Conservation (phyloP, 2,888 invertebrate genomes). For the Drosophila sordidula region DNA sequence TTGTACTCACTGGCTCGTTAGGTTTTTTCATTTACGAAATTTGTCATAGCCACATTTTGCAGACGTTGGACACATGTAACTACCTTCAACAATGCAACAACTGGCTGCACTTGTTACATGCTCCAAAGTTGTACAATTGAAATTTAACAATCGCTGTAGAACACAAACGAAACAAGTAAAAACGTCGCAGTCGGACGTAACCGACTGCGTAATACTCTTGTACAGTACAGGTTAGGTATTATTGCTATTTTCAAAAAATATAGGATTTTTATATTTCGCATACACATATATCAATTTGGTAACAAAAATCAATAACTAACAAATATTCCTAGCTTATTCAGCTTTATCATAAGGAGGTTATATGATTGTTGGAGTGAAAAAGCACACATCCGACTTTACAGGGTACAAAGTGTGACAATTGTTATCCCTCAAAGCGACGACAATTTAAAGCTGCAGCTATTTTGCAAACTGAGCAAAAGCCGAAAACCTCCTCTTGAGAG, state of each 20-base stretch:
- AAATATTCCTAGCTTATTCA: neutral
- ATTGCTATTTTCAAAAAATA: too few species aligned
- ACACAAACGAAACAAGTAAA: constrained; percentile 10
- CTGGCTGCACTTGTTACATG: constrained; percentile 71
- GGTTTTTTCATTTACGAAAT: constrained; percentile 37
- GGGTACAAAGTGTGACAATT: constrained; percentile 22
- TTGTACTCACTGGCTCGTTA: constrained; percentile 11
- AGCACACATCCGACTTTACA: neutral
- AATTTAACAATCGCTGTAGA: constrained; percentile 62
- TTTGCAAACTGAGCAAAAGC: constrained; percentile 26
- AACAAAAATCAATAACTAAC: too few species aligned
- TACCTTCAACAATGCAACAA: constrained; percentile 70
- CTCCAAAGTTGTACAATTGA: constrained; percentile 72
- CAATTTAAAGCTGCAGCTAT: constrained; percentile 48
- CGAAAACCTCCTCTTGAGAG: neutral
- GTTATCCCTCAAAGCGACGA: constrained; percentile 24
- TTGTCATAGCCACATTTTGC: constrained; percentile 46
- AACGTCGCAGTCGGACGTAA: too few species aligned
- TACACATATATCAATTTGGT: too few species aligned
- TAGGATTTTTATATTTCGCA: too few species aligned
- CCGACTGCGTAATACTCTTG: too few species aligned
- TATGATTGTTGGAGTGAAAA: too few species aligned
- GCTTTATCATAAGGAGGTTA: neutral
- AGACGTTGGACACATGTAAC: constrained; percentile 59
- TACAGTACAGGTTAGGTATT: too few species aligned